Percentiles rank a stretch among this genome's conserved stretches.
Conservation (phyloP, 2,797 vertebrate species). For the Schizopygopsis malacanthus region DNA sequence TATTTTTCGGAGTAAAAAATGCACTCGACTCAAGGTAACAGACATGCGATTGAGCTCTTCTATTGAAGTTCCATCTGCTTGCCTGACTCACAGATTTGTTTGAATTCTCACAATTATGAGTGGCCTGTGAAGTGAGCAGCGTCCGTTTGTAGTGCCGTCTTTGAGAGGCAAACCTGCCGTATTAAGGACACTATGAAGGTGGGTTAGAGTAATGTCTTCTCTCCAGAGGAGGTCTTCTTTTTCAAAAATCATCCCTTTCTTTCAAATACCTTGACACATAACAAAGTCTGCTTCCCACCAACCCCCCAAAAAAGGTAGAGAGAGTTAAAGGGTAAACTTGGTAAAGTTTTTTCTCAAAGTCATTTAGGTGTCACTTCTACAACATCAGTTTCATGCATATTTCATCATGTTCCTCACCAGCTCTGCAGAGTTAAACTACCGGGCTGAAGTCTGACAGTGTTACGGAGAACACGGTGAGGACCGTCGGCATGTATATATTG, state of each 20-base stretch:
- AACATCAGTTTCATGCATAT: constrained; percentile 59
- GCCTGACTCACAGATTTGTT: constrained; percentile 60
- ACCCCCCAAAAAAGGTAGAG: constrained; percentile 1
- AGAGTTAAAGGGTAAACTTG: constrained; percentile 35
- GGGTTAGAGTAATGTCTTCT: constrained; percentile 61
- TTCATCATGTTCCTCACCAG: constrained; percentile 58
- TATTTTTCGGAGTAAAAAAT: constrained; percentile 68
- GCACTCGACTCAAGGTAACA: constrained; percentile 57
- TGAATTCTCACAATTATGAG: constrained; percentile 67
- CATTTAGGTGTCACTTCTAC: constrained; percentile 62
- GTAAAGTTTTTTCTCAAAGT: constrained; percentile 55
- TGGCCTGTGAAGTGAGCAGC: constrained; percentile 59
- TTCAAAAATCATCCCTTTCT: constrained; percentile 54
- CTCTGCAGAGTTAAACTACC: constrained; percentile 42
- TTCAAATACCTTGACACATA: constrained; percentile 52
- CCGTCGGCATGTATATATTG: constrained; percentile 24
- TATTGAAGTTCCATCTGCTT: constrained; percentile 64
- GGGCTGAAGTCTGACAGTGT: constrained; percentile 23
- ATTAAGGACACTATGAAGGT: constrained; percentile 64
- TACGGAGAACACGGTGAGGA: neutral
- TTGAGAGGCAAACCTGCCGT: constrained; percentile 61
- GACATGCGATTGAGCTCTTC: constrained; percentile 55
- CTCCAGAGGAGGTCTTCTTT: constrained; percentile 59
- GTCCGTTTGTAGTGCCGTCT: constrained; percentile 58
- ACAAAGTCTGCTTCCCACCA: constrained; percentile 53